Evolutionary conservation across 2,888 invertebrate genomes (phyloP).

Genomic region (Netelia inedita): DNA sequence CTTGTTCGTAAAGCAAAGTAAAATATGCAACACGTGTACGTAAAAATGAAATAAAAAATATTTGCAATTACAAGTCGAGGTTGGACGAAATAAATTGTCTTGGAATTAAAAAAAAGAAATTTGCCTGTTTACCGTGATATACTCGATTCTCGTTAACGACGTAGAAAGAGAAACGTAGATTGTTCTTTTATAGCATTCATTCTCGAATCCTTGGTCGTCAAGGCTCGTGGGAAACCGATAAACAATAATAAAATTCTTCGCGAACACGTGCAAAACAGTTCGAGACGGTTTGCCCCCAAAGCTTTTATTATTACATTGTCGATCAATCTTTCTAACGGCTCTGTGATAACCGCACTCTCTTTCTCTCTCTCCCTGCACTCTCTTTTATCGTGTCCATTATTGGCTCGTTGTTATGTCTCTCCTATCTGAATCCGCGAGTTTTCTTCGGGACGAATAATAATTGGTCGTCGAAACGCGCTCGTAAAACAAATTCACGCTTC

Average conservation of each 20-base stretch:
- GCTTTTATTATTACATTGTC: slow-evolving; percentile 70
- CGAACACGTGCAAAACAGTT: slow-evolving; percentile 76
- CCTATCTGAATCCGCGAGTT: slow-evolving; percentile 33
- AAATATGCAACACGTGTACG: too few relatives aligned
- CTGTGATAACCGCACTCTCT: slow-evolving; percentile 66
- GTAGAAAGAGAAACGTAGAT: not conserved
- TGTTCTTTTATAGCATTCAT: not conserved
- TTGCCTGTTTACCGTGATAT: not conserved
- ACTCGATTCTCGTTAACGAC: not conserved
- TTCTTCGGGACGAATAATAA: slow-evolving; percentile 19
- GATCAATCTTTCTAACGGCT: slow-evolving; percentile 75
- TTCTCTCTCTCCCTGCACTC: not conserved
- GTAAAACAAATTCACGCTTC: slow-evolving; percentile 12
- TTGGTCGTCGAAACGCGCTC: slow-evolving; percentile 18
- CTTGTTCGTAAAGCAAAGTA: too few relatives aligned
- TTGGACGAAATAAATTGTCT: not conserved
- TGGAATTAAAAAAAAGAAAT: not conserved
- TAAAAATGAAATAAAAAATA: too few relatives aligned
- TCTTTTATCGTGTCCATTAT: slow-evolving; percentile 66
- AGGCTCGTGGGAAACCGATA: slow-evolving; percentile 48
- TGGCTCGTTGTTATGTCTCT: slow-evolving; percentile 67
- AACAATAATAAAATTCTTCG: slow-evolving; percentile 70
- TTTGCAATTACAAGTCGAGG: too few relatives aligned
- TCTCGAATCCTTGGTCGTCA: slow-evolving; percentile 17
- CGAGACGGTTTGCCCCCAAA: slow-evolving; percentile 67